Evolutionary conservation across 1,140 invertebrate genomes (phyloP).

Genomic region (Ridgeia piscesae): DNA sequence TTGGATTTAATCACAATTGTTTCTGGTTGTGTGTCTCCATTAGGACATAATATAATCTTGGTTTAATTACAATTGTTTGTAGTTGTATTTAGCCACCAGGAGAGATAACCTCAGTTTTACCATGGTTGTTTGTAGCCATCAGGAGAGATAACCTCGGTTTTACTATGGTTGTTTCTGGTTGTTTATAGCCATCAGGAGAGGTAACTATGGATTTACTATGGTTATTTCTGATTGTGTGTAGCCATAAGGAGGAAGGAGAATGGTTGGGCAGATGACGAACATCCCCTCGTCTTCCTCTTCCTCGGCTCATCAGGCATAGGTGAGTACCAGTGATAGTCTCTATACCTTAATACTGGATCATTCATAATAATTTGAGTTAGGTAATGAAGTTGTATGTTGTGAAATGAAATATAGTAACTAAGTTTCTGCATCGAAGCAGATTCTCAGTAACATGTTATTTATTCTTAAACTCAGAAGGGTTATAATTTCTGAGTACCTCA

Average conservation of each 20-base stretch:
- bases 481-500: background rate
- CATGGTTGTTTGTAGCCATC: background rate
- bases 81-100: no score
- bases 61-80: no score
- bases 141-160: background rate
- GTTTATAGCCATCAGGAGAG: background rate
- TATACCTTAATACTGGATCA: no score
- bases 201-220: background rate
- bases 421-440: background rate
- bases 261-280: conserved; percentile 85
- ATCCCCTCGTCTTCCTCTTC: conserved; percentile 86
- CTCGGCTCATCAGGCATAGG: conserved; percentile 91
- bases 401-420: background rate
- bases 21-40: no score
- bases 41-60: no score
- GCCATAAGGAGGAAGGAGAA: conserved; percentile 89
- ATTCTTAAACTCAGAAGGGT: background rate
- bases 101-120: no score
- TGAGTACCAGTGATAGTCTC: conserved; percentile 9
- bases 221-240: conserved; percentile 40
- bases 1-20: no score
- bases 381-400: no score
- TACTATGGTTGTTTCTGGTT: background rate
- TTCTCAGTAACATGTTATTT: background rate
- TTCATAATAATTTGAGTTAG: background rate